Base-by-base conservation (phyloP, 2,113 vertebrate species). In the Phalacrocorax carbo region DNA sequence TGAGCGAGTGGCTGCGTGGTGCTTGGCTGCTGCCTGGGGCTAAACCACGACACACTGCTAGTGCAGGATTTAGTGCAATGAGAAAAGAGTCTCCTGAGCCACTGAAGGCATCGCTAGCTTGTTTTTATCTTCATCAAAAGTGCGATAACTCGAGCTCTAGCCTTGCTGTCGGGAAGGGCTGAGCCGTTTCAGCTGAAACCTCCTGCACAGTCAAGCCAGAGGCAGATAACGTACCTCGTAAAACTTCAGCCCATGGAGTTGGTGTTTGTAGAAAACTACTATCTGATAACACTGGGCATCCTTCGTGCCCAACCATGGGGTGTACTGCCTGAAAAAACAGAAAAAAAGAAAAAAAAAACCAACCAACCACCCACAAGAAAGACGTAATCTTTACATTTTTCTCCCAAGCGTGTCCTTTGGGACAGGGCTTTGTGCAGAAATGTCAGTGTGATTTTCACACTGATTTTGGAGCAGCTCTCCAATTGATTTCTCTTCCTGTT, bases 31-130 rank as follows among this genome's bases (percentile, higher is more conserved):
- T 38, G 38, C 38, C 38, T 38, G 38, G 38, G 38, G 38, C 38
- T 38, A 38, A 38, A 38, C 38, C 38, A 38, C 38, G 38, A 38
- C 38, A 38, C 65, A 18, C 44, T 79, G 88, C 86, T 32, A 13
- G 30, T 75, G 65, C n/a, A 78, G 81, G 81, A 60, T 58, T 78
- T 36, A 94, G 95, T 86, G 92, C 94, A 94, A 90, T 7, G 42
- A 68, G 80, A 71, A 75, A 93, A 93, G 15, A 46, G 9, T 5
- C 73, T 79, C 57, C 70, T 1, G 0, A 52, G 78, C 49, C 42
- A 12, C 44, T 2, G 20, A 48, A 73, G 82, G 76, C 55, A 84
- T 46, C 57, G 8, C 7, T 12, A 78, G 40, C 72, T 71, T 40
- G 7, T 38, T 62, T 23, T 16, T 7, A 3, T 16, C 9, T 55